Percentiles rank a stretch among this genome's conserved stretches.
These are phyloP conservation scores for Centropyge bicolor DNA, from an alignment of 2,797 vertebrate genomes.

Conservation along the genomic window DNA sequence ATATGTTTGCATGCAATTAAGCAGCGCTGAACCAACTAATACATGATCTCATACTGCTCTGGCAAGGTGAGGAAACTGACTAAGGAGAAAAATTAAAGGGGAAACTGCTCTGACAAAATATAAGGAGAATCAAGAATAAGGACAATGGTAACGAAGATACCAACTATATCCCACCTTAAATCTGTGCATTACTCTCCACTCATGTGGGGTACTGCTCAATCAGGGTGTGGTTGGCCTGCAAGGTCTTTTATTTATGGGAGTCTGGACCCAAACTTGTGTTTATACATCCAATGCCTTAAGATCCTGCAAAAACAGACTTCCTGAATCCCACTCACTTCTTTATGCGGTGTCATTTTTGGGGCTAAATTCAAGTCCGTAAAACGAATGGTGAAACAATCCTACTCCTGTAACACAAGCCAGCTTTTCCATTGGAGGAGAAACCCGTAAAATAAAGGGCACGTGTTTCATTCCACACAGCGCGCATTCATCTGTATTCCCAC, in stretches of 20 bases:
- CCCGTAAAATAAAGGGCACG: constrained; percentile 42
- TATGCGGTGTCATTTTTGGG: constrained; percentile 57
- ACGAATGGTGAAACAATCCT: constrained; percentile 68
- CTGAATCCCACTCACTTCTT: constrained; percentile 42
- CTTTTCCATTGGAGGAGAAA: constrained; percentile 63
- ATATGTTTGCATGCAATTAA: constrained; percentile 7
- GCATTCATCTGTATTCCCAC: constrained; percentile 60
- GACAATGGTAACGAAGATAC: not conserved
- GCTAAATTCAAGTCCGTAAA: constrained; percentile 71
- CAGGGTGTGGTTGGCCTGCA: constrained; percentile 39
- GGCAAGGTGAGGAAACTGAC: not conserved
- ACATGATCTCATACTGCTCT: not conserved
- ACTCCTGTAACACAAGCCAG: constrained; percentile 58
- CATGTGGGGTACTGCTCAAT: constrained; percentile 17
- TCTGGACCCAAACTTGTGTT: constrained; percentile 61
- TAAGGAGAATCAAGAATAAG: not conserved
- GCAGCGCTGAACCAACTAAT: not conserved
- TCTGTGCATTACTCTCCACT: constrained; percentile 7
- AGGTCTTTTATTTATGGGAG: constrained; percentile 47
- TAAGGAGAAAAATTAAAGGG: not conserved
- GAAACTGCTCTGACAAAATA: not conserved
- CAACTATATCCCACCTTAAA: constrained; percentile 16
- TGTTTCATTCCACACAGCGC: constrained; percentile 57
- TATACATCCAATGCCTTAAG: constrained; percentile 49
- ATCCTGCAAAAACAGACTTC: constrained; percentile 63